Evolutionary conservation across 2,888 invertebrate species (phyloP), one percentile per base, ranked within the genome.

Genomic region (Ariolimax columbianus): DNA sequence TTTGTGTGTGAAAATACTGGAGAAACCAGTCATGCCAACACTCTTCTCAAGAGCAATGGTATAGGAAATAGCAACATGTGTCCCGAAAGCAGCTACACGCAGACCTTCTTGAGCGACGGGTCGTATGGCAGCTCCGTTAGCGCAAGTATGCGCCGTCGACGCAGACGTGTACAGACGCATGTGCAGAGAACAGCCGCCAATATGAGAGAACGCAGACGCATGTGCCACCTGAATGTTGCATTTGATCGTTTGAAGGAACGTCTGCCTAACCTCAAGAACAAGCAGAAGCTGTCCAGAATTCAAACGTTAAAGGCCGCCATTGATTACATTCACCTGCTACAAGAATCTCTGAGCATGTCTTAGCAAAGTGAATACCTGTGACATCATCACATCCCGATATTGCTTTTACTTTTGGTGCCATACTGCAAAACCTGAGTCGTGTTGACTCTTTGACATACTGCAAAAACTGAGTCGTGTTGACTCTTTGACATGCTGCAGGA

Each of bases 191-290:
- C 98, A 92, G 98, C 98, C 0, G 98, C 98, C 0, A 98, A 98
- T 94, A 95, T 98, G 90, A 95, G 98, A 11, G 98, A 98, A 94
- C 95, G 98, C 14, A 96, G 97, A 59, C 95, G 98, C 30, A 98
- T 98, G 98, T 98, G 97, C 94, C 97, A 97, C 88, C 98, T 98
- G 92, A 98, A 98, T 94, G 98, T 98, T 91, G 98, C 98, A 0
- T 98, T 98, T 94, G 98, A 98, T 93, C 97, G 94, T 23, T 95
- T 98, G 0, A 95, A 98, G 93, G 97, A 98, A 0, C 98, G 98
- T 0, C 84, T 87, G n/a, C 97, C 97, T 0, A 94, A 97, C 89
- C 97, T 97, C 0, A 97, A 98, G 94, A 98, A 98, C 94, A 98
- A 98, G 93, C 89, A 89, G 86, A 95, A 98, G 47, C 95, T 98